Conservation (phyloP, 2,797 vertebrate species). For the Acanthiza pusilla region DNA sequence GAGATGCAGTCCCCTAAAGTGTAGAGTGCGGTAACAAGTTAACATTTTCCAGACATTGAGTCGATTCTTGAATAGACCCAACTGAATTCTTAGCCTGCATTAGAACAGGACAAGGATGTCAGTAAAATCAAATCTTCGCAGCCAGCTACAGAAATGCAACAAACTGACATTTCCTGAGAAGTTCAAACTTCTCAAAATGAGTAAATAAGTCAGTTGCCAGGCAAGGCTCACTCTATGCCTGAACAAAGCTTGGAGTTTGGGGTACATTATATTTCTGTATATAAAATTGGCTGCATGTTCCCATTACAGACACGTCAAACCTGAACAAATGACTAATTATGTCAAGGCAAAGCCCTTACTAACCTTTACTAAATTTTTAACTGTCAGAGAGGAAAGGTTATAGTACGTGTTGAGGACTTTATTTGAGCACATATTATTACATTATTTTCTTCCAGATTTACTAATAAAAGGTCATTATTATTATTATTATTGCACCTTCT, state of each 20-base stretch:
- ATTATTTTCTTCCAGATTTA: not conserved
- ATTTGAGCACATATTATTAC: not conserved
- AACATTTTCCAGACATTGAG: not conserved
- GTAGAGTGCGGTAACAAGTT: accelerated
- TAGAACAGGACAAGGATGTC: not conserved
- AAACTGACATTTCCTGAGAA: not conserved
- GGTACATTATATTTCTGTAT: not conserved
- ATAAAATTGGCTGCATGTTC: not conserved
- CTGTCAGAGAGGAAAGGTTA: not conserved
- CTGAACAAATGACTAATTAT: not conserved
- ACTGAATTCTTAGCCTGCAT: accelerated
- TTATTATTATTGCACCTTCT: not conserved
- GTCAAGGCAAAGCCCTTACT: not conserved
- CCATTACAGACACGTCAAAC: not conserved
- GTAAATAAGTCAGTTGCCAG: not conserved
- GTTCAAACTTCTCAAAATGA: not conserved
- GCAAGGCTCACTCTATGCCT: not conserved
- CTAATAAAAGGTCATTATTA: not conserved
- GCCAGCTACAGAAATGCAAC: not conserved
- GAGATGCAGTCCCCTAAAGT: not conserved
- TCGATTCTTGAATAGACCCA: not conserved
- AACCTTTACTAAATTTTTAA: not conserved
- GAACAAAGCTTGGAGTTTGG: not conserved
- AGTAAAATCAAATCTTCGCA: not conserved
- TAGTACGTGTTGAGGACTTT: not conserved